phyloP scores from a whole-genome alignment of 2,113 vertebrate genomes.

The Oncorhynchus gorbuscha region DNA sequence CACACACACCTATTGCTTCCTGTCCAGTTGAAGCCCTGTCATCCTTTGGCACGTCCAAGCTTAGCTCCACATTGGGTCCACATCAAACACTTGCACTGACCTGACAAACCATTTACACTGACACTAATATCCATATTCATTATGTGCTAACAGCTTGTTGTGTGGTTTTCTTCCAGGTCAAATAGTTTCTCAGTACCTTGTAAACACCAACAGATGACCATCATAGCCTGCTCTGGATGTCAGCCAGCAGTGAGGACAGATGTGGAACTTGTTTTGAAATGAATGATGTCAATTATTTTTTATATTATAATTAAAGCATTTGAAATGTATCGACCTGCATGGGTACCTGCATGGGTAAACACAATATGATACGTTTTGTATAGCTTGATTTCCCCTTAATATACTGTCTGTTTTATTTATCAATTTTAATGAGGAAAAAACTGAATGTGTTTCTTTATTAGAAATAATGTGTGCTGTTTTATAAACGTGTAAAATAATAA shows the following conservation, averaged over 20 bases:
- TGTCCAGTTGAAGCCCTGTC: neutral
- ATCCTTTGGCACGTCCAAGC: neutral
- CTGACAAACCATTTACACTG: neutral
- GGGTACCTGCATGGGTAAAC: no score
- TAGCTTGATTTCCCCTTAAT: neutral
- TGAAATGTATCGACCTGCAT: neutral
- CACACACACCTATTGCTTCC: neutral
- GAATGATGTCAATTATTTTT: neutral
- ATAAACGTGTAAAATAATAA: no score
- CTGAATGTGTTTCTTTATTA: no score
- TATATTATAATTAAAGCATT: neutral
- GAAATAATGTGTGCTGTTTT: no score
- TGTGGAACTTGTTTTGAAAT: neutral
- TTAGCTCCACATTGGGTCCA: no score
- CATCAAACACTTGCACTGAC: no score
- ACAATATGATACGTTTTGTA: neutral
- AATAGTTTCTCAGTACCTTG: conserved; percentile 68
- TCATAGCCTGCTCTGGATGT: neutral
- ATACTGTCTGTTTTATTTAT: neutral
- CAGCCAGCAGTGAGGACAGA: neutral
- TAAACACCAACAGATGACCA: conserved; percentile 17
- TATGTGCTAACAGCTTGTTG: neutral
- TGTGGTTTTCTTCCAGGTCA: conserved; percentile 59
- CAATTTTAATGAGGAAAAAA: neutral
- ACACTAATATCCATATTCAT: neutral